phyloP scores from a whole-genome alignment of 2,797 vertebrate species.

The Gila robusta region DNA sequence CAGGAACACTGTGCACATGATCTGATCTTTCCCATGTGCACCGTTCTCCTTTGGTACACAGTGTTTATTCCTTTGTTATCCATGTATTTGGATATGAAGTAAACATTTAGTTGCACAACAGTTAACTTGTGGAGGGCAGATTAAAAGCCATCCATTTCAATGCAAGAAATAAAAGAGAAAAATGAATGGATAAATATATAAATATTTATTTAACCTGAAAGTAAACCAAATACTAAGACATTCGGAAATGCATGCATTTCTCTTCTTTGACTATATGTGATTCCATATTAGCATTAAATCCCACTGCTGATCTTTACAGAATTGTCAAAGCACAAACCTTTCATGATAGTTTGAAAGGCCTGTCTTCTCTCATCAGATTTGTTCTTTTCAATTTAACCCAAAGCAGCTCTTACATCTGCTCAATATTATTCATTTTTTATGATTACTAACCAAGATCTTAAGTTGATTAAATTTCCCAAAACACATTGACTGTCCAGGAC shows the following conservation, averaged over 20 bases:
- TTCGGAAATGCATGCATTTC: not conserved
- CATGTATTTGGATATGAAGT: not conserved
- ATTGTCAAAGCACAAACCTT: conserved; percentile 16
- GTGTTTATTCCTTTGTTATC: conserved; percentile 9
- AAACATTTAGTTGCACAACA: conserved; percentile 16
- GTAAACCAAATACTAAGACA: not conserved
- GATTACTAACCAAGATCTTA: conserved; percentile 11
- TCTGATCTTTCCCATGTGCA: conserved; percentile 19
- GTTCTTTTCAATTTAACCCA: conserved; percentile 34
- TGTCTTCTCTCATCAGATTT: conserved; percentile 39
- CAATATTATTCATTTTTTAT: conserved; percentile 26
- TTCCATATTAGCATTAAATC: not conserved
- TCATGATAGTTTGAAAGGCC: conserved; percentile 19
- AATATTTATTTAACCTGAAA: not conserved
- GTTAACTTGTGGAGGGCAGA: not conserved
- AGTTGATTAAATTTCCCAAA: not conserved
- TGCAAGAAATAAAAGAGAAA: not conserved
- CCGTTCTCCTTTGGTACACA: not conserved
- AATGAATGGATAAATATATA: not conserved
- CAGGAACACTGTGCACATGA: conserved; percentile 2
- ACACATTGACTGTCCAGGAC: not conserved
- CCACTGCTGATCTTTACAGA: conserved; percentile 3
- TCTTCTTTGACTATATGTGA: not conserved
- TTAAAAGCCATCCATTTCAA: not conserved
- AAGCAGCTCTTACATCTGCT: conserved; percentile 30